Evolutionary conservation across 1,140 invertebrate species (phyloP), one percentile per base, ranked within the genome.

Genomic region (Zaprionus inermis): DNA sequence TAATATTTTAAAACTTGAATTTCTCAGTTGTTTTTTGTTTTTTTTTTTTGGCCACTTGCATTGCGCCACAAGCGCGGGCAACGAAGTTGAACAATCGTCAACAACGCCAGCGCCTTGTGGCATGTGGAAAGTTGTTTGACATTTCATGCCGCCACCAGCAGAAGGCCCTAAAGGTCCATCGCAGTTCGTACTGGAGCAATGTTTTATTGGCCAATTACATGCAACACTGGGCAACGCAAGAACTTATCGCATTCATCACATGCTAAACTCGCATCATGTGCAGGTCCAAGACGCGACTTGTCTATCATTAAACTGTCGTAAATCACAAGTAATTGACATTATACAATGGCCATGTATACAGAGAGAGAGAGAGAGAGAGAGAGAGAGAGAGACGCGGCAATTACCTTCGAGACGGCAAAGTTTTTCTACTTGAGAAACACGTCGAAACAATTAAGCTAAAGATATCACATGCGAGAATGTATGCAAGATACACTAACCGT

Each of bases 311-410:
- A 88, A 84, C 71, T 81, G 85, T 88, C 84, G 84, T 88, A 88
- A 88, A 88, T 88, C 85, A 90, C 85, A 88, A 88, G 84, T 90
- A 88, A 89, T 90, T 88, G 84, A 84, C 84, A 88, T 89, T 88
- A 88, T 89, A 90, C 85, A 89, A 89, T 86, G 76, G 64, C 68
- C 67, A 71, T 52, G 69, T 30, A 30, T 49, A 30, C 24, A 28
- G 24, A 28, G 22, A 24, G 4, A 4, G 22, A 10, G 57, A 65
- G 46, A 44, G 54, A 69, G 52, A 79, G 32, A 65, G 65, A 32
- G 44, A 57, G 41, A 44, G 60, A 57, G 49, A 24, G 30, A 41
- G 57, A 24, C 67, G 71, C 78, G 83, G 72, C 83, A 88, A 88
- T 88, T 88, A 88, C 78, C 79, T 70, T 36, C 73, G 69, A 86